Base-by-base conservation (phyloP, 1,140 invertebrate genomes). In the Galleria mellonella region DNA sequence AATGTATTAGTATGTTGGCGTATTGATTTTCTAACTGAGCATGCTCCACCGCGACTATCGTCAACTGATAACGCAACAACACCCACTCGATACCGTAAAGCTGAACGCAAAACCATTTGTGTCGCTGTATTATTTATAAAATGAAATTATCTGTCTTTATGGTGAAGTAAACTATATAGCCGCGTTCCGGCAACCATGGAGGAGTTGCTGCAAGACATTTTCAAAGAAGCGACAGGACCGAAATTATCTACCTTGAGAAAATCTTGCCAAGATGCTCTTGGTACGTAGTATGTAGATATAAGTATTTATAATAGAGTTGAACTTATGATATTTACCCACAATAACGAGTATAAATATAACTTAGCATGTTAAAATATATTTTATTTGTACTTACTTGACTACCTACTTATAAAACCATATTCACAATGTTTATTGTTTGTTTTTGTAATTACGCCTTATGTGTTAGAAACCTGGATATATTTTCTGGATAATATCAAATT, bases 181-280 rank as follows among this genome's bases (percentile, higher is more conserved):
- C 17, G 17, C 2, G 17, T 3, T 23, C 17, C 17, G 17, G 17
- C 13, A 30, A 57, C 27, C 44, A 94, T 95, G 93, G 94, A 95
- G 88, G 93, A 95, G 88, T 87, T 95, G 63, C 87, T 95, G 37
- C 88, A 92, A 71, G 92, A 93, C 76, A 91, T 94, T 55, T 89
- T 92, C 46, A 93, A 91, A 82, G 94, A 94, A 83, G 91, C 93
- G 44, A 89, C 89, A 47, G 92, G 92, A 56, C 89, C 90, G 8
- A 94, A 94, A 81, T 87, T 94, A 58, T 88, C 88, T 38, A 88
- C 89, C 55, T 66, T 94, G 52, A 90, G 90, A 62, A 92, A 94
- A 87, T 88, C 92, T 55, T 91, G 93, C 63, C 93, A 94, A 81
- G 92, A 93, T 86, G 93, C 93, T 60, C 89, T 92, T 71, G 93